These are phyloP conservation scores for Heliothis virescens DNA, from an alignment of 1,140 invertebrate genomes.

Conservation along the genomic window DNA sequence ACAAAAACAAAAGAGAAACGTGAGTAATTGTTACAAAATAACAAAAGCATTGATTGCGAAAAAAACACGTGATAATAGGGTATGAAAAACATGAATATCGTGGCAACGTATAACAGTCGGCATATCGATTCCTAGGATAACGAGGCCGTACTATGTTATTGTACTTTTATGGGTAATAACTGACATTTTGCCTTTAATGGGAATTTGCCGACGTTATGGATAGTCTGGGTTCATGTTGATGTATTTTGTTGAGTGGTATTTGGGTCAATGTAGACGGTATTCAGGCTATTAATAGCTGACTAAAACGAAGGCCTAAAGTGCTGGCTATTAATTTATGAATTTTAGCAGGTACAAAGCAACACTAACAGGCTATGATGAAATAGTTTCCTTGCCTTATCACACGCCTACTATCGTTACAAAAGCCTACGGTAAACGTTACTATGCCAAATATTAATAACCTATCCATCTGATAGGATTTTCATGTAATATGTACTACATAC, in stretches of 20 bases:
- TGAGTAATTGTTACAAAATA: background rate
- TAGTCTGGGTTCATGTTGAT: conserved; percentile 6
- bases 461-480: too few species aligned
- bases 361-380: too few species aligned
- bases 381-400: too few species aligned
- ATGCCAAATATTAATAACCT: too few species aligned
- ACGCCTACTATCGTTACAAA: too few species aligned
- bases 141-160: background rate
- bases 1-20: conserved; percentile 1
- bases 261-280: background rate
- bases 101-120: background rate
- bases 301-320: background rate
- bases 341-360: too few species aligned
- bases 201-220: conserved; percentile 36
- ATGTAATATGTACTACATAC: too few species aligned
- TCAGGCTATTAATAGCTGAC: too few species aligned
- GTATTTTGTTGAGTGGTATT: background rate
- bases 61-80: conserved; percentile 5
- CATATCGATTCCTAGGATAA: background rate
- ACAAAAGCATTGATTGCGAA: conserved; percentile 8
- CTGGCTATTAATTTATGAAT: too few species aligned
- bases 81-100: background rate
- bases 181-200: conserved; percentile 15
- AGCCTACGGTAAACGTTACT: too few species aligned
- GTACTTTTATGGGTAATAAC: conserved; percentile 36